Evolutionary conservation across 2,797 vertebrate genomes (phyloP).

Genomic region (Dendrocincla fuliginosa): DNA sequence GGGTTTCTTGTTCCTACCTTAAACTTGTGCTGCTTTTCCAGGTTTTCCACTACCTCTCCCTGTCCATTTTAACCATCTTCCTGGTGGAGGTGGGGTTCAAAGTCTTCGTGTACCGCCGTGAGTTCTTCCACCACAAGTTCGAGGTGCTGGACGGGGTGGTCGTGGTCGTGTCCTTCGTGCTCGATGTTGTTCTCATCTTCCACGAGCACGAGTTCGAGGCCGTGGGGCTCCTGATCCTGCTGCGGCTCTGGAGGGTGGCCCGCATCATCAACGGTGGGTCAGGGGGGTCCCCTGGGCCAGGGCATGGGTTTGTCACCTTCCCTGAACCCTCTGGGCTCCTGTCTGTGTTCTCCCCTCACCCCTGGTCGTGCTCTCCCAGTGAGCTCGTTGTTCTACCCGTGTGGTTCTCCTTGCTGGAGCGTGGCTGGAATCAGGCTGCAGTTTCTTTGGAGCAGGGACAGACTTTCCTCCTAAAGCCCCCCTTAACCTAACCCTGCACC

Average conservation of each 20-base stretch:
- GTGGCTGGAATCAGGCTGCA: background rate
- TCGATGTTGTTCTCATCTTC: slow-evolving; percentile 87
- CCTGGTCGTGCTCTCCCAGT: background rate
- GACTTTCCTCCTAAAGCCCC: background rate
- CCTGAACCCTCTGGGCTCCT: rapidly evolving
- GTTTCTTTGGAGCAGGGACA: background rate
- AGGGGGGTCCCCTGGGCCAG: rapidly evolving
- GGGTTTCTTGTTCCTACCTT: background rate
- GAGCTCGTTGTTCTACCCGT: rapidly evolving
- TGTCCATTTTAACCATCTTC: slow-evolving; percentile 89
- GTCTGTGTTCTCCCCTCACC: background rate
- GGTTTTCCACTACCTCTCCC: slow-evolving; percentile 92
- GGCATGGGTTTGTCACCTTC: background rate
- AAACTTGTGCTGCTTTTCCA: slow-evolving; percentile 27
- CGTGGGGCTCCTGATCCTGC: slow-evolving; percentile 89
- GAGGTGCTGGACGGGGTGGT: slow-evolving; percentile 91
- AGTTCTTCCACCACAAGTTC: slow-evolving; percentile 95
- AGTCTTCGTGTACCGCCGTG: slow-evolving; percentile 85
- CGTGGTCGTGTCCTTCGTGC: slow-evolving; percentile 88
- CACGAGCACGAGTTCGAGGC: slow-evolving; percentile 86
- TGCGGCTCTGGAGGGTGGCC: slow-evolving; percentile 94
- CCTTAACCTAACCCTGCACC: background rate
- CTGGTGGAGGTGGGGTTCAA: slow-evolving; percentile 90
- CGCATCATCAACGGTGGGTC: slow-evolving; percentile 91
- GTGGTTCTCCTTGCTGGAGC: background rate